Evolutionary conservation across 1,140 invertebrate species (phyloP).

Genomic region (Epicauta chinensis): DNA sequence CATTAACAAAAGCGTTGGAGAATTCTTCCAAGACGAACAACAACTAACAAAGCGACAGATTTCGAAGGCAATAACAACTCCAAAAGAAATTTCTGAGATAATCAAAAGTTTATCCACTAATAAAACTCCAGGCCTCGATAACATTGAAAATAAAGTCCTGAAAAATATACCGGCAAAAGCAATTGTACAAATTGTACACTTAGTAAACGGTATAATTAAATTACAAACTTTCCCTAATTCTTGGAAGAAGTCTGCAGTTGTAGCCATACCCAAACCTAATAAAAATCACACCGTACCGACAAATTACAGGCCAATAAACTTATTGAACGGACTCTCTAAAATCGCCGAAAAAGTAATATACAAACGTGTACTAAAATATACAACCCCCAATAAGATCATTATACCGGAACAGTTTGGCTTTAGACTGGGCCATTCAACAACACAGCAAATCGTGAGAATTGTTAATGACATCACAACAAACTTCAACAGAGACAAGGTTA

Average conservation of each 20-base stretch:
- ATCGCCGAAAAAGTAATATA: conserved; percentile 30
- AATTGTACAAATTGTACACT: conserved; percentile 1
- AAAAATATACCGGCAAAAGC: conserved; percentile 11
- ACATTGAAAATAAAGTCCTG: neutral
- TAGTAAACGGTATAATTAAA: conserved; percentile 30
- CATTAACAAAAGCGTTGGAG: no score
- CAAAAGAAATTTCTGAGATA: no score
- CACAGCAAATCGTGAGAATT: conserved; percentile 38
- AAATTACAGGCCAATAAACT: conserved; percentile 37
- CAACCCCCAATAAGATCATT: neutral
- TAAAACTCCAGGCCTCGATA: no score
- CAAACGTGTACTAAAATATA: neutral
- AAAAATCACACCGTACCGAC: conserved; percentile 29
- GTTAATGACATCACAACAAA: conserved; percentile 32
- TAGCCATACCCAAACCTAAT: conserved; percentile 39
- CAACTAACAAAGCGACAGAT: no score
- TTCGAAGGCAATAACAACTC: no score
- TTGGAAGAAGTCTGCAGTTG: conserved; percentile 40
- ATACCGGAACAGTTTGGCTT: conserved; percentile 25
- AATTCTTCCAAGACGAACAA: no score
- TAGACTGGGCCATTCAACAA: conserved; percentile 23
- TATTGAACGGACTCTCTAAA: conserved; percentile 33
- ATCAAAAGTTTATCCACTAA: no score
- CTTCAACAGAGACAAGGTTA: conserved; percentile 29
- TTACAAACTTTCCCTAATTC: conserved; percentile 30